Conservation (phyloP, 2,113 vertebrate species). For the Paralichthys olivaceus region DNA sequence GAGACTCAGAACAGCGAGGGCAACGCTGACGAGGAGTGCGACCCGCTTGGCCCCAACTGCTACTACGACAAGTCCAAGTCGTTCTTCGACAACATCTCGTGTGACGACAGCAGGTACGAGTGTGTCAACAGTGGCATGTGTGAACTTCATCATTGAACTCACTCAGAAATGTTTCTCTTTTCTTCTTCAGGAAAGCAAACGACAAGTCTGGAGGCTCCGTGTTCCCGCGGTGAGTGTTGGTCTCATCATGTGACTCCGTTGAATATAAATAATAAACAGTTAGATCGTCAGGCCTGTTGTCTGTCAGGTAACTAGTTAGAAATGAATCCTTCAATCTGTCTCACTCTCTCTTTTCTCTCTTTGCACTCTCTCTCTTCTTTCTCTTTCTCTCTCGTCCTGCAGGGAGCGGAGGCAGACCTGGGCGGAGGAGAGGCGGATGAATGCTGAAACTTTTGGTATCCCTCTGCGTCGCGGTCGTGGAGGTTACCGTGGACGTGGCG, state of each 20-base stretch:
- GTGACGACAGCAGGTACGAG: conserved; percentile 92
- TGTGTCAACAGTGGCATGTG: neutral
- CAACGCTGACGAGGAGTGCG: conserved; percentile 87
- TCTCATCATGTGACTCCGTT: neutral
- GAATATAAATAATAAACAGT: too few species aligned
- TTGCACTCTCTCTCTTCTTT: too few species aligned
- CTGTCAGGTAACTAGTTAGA: too few species aligned
- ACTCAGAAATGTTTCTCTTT: neutral
- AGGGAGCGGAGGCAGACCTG: conserved; percentile 93
- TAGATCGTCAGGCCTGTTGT: too few species aligned
- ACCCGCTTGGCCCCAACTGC: conserved; percentile 90
- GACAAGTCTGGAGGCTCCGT: conserved; percentile 69
- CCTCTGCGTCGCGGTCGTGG: conserved; percentile 89
- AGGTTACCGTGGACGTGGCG: conserved; percentile 87
- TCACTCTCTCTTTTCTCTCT: too few species aligned
- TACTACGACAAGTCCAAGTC: conserved; percentile 99
- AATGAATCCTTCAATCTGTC: neutral
- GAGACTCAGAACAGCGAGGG: conserved; percentile 92
- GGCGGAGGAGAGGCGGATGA: conserved; percentile 93
- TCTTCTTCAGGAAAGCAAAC: conserved; percentile 63
- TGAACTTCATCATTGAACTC: fast-evolving
- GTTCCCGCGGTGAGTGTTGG: conserved; percentile 66
- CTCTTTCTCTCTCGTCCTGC: neutral
- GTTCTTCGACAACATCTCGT: conserved; percentile 99
- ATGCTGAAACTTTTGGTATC: conserved; percentile 93